These are phyloP conservation scores for Cephus pygmeus DNA, from an alignment of 2,888 invertebrate species.

Conservation along the genomic window DNA sequence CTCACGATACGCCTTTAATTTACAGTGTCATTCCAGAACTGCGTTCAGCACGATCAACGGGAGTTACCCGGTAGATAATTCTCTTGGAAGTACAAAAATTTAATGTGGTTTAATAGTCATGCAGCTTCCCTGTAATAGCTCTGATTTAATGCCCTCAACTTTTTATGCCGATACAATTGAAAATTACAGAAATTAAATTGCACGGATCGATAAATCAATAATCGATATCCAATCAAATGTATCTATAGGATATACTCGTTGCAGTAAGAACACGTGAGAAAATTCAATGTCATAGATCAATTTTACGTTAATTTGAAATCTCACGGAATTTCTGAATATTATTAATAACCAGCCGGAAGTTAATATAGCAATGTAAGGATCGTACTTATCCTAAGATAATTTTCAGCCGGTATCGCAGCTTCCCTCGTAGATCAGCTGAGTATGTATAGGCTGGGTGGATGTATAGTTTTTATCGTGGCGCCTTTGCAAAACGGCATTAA, in stretches of 20 bases:
- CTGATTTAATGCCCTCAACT: no score
- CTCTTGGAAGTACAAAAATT: not conserved
- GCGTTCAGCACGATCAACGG: not conserved
- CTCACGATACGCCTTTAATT: not conserved
- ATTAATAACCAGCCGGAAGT: not conserved
- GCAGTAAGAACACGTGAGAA: not conserved
- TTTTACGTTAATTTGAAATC: not conserved
- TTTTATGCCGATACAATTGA: no score
- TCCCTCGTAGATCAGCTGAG: not conserved
- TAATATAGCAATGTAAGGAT: not conserved
- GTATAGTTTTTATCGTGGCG: not conserved
- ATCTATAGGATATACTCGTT: no score
- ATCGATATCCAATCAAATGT: no score
- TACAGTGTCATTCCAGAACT: not conserved
- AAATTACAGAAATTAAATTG: no score
- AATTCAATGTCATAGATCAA: not conserved
- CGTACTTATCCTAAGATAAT: not conserved
- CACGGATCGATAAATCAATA: no score
- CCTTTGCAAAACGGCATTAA: slow-evolving; percentile 25
- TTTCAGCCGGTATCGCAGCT: not conserved
- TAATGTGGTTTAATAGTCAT: no score
- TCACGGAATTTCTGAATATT: not conserved
- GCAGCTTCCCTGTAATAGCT: no score
- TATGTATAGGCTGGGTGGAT: not conserved
- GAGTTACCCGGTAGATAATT: not conserved